These are phyloP conservation scores for Gymnothorax reevesii DNA, from an alignment of 2,797 vertebrate species.

Conservation along the genomic window DNA sequence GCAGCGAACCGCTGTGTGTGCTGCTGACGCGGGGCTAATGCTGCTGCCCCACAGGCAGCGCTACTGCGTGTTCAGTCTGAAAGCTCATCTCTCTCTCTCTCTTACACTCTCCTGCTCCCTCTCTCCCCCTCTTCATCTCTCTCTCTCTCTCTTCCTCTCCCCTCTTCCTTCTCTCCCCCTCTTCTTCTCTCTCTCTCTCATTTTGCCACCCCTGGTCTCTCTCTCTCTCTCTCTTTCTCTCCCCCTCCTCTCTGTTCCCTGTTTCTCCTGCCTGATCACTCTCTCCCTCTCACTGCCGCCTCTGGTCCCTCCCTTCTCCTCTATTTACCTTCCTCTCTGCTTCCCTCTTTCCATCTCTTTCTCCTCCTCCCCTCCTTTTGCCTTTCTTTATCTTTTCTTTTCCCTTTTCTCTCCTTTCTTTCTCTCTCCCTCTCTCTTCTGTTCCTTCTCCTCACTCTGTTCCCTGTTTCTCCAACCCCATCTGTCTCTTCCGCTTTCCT, in stretches of 20 bases:
- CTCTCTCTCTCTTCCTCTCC: slow-evolving; percentile 30
- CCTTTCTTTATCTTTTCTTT: neutral
- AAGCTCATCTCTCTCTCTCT: slow-evolving; percentile 10
- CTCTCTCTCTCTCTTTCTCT: slow-evolving; percentile 31
- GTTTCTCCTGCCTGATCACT: neutral
- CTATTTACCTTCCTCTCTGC: too few relatives aligned
- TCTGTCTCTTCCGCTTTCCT: too few relatives aligned
- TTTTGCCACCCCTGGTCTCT: slow-evolving; percentile 7
- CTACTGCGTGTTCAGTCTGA: slow-evolving; percentile 43
- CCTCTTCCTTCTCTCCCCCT: slow-evolving; percentile 36
- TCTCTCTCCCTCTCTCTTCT: neutral
- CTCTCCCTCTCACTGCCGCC: slow-evolving; percentile 34
- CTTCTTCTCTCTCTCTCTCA: slow-evolving; percentile 7
- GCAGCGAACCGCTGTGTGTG: slow-evolving; percentile 13
- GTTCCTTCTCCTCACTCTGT: neutral
- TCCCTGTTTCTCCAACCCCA: neutral
- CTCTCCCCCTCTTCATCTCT: slow-evolving; percentile 15
- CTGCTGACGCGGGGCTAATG: slow-evolving; percentile 31
- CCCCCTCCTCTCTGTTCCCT: neutral
- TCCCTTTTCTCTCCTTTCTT: neutral
- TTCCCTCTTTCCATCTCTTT: slow-evolving; percentile 27
- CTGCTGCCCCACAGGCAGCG: slow-evolving; percentile 40
- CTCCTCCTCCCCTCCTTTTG: neutral
- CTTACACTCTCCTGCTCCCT: slow-evolving; percentile 15
- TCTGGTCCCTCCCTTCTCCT: too few relatives aligned